Percentiles rank a stretch among this genome's conserved stretches.
Conservation (phyloP, 1,140 invertebrate genomes). For the Tribolium madens region DNA sequence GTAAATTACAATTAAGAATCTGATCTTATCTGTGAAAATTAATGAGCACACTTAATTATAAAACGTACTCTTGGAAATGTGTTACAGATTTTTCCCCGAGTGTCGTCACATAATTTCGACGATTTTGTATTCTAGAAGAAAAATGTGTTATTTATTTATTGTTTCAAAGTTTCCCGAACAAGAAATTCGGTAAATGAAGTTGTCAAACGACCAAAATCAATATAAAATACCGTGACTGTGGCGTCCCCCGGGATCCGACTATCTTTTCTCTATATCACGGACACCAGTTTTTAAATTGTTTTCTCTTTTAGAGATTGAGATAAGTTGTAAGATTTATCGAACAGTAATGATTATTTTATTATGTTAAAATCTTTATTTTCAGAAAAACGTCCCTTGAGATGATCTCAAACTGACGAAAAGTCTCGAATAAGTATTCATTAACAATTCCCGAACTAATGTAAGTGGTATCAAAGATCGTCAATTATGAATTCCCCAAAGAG, state of each 20-base stretch:
- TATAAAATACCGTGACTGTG: slow-evolving; percentile 22
- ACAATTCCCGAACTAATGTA: slow-evolving; percentile 31
- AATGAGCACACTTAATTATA: slow-evolving; percentile 27
- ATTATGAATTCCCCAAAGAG: slow-evolving; percentile 35
- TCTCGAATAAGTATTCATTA: slow-evolving; percentile 22
- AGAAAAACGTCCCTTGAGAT: too few species aligned
- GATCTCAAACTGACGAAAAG: neutral
- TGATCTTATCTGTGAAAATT: slow-evolving; percentile 17
- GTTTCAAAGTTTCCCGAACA: neutral
- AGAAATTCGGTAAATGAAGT: slow-evolving; percentile 18
- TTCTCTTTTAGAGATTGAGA: neutral
- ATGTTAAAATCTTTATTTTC: neutral
- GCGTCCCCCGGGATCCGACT: neutral
- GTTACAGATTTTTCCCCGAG: neutral
- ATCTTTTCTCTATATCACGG: neutral
- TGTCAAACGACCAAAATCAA: slow-evolving; percentile 29
- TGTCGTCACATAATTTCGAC: neutral
- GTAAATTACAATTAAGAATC: slow-evolving; percentile 35
- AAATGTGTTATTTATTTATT: slow-evolving; percentile 12
- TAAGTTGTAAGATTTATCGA: slow-evolving; percentile 4
- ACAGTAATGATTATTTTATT: neutral
- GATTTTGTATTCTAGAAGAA: neutral
- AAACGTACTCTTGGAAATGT: neutral
- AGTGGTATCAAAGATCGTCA: slow-evolving; percentile 41
- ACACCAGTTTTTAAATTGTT: slow-evolving; percentile 16